Evolutionary conservation across 1,140 invertebrate species (phyloP), one percentile per base, ranked within the genome.

Genomic region (Drosophila nigrodunni): DNA sequence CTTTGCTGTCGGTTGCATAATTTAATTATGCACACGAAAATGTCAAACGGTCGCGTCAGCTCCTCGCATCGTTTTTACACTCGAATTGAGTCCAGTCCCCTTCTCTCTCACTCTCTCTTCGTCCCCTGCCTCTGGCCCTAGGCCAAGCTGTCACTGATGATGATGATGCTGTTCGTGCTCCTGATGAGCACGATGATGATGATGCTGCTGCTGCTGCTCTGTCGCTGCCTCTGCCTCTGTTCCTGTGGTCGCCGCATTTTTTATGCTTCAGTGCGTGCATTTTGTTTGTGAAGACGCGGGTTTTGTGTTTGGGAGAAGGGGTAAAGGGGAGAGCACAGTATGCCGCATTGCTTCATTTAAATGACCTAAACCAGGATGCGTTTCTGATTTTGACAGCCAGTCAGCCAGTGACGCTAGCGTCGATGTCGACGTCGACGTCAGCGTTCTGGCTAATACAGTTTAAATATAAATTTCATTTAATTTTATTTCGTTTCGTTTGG

Each of bases 11-110:
- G 66, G 73, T 88, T 82, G 71, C 80, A 74, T 87, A 89, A 88
- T 88, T 88, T 77, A 89, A 88, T 88, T 88, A 89, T 88, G 79
- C 82, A 78, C 62, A 82, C 66, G 78, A 78, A 86, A 87, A 87
- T 87, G 83, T 88, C 83, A 88, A 89, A 80, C 85, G 80, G 64
- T 78, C 74, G 74, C 67, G 80, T 52, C 65, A 77, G 73, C 65
- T 77, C 61, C 61, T 74, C 74, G 74, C 81, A 66, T 43, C 80
- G 67, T 89, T 89, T 88, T 88, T 83, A 88, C 83, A 89, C 83
- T 89, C 77, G 83, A 89, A 80, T 88, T 89, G 83, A 88, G 82
- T 79, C 61, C 76, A 68, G 82, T 55, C 49, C 58, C 59, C 49
- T 43, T 10, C 25, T 13, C 44, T 59, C 35, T 39, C 54, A 21